A percentile compares a stretch with the other conserved stretches of the same genome.
Conservation (phyloP, 1,140 invertebrate genomes). For the Drosophila sturtevanti region DNA sequence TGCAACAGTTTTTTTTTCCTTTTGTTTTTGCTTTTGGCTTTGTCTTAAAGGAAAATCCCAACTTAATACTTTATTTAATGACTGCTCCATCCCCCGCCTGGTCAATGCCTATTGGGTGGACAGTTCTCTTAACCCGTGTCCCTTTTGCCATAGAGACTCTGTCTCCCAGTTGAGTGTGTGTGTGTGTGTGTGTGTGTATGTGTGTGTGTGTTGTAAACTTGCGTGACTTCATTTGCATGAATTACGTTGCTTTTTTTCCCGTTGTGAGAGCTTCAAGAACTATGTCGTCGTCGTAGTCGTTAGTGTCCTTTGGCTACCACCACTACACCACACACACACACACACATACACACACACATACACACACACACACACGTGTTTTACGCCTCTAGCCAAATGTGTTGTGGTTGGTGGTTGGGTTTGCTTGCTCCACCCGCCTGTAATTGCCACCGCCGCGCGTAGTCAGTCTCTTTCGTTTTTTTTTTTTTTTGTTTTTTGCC, state of each 20-base stretch:
- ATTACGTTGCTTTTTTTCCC: slow-evolving; percentile 65
- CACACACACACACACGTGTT: slow-evolving; percentile 37
- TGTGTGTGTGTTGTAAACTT: slow-evolving; percentile 37
- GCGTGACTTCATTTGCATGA: slow-evolving; percentile 82
- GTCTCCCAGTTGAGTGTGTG: slow-evolving; percentile 5
- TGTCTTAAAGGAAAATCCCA: background rate
- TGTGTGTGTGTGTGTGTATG: background rate
- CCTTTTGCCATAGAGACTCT: background rate
- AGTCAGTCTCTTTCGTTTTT: slow-evolving; percentile 55
- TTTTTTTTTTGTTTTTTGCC: slow-evolving; percentile 27
- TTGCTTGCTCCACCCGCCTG: slow-evolving; percentile 47
- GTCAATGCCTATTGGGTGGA: slow-evolving; percentile 61
- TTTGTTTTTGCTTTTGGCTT: slow-evolving; percentile 9
- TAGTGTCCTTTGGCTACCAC: slow-evolving; percentile 59
- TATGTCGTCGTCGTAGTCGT: slow-evolving; percentile 33
- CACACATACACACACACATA: slow-evolving; percentile 15
- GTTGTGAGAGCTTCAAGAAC: slow-evolving; percentile 19
- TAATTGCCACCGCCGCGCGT: slow-evolving; percentile 56
- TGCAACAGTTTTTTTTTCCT: slow-evolving; percentile 29
- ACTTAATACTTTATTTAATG: background rate
- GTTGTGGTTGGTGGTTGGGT: slow-evolving; percentile 47
- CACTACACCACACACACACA: slow-evolving; percentile 7
- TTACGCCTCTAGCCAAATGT: slow-evolving; percentile 21
- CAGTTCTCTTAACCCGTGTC: slow-evolving; percentile 13
- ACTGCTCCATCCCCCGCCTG: background rate